These are phyloP conservation scores for Rhinella marina DNA, from an alignment of 2,797 vertebrate genomes.

Conservation along the genomic window DNA sequence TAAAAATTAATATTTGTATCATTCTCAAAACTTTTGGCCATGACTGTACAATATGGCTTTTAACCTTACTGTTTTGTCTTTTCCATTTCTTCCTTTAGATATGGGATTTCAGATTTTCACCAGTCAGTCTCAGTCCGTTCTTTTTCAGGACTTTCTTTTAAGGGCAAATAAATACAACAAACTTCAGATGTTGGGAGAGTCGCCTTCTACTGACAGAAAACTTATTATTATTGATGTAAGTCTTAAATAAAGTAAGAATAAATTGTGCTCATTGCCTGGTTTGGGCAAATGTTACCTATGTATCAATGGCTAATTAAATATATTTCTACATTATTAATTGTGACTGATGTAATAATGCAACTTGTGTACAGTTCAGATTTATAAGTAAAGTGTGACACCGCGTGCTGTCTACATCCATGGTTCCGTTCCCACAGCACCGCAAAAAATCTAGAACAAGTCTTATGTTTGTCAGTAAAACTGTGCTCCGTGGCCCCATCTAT, in stretches of 20 bases:
- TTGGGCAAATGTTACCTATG: background rate
- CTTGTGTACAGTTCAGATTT: background rate
- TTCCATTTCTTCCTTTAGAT: constrained; percentile 75
- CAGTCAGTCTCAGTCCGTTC: constrained; percentile 79
- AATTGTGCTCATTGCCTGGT: background rate
- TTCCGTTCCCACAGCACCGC: no score
- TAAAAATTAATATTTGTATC: no score
- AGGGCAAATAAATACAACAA: constrained; percentile 91
- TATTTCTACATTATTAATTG: background rate
- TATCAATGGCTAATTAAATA: background rate
- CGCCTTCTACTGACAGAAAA: constrained; percentile 75
- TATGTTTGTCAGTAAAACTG: no score
- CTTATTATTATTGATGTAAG: constrained; percentile 91
- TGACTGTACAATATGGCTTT: background rate
- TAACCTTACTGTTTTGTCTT: constrained; percentile 7
- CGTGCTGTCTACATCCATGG: no score
- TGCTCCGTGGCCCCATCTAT: no score
- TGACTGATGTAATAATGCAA: background rate
- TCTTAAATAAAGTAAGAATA: constrained; percentile 24
- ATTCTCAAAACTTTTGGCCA: no score
- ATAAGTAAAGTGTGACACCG: no score
- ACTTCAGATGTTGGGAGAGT: constrained; percentile 88
- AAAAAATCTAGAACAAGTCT: no score
- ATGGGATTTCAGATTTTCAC: constrained; percentile 75
- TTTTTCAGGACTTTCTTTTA: constrained; percentile 92